Evolutionary conservation across 2,113 vertebrate genomes (phyloP).

Genomic region (Dasypus novemcinctus): DNA sequence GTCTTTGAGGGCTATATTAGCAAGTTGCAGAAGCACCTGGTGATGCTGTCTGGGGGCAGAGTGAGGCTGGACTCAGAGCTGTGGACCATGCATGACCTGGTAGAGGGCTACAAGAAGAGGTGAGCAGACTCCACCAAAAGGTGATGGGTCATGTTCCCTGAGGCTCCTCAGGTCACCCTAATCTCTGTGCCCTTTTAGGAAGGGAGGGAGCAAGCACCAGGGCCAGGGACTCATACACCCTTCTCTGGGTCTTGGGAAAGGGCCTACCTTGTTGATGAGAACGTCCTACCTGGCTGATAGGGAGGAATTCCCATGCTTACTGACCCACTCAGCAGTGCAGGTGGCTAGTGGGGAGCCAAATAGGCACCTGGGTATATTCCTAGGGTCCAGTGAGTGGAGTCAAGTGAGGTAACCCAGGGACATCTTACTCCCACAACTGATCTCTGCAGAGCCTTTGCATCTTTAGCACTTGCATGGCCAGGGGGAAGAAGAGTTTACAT

Average conservation of each 20-base stretch:
- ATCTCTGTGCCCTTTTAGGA: neutral
- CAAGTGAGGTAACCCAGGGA: neutral
- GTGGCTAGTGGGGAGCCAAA: neutral
- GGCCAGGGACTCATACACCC: neutral
- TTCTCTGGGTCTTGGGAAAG: neutral
- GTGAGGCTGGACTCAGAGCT: constrained; percentile 86
- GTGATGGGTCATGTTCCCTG: neutral
- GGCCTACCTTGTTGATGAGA: neutral
- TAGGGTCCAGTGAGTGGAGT: neutral
- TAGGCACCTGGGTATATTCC: neutral
- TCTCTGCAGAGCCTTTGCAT: neutral
- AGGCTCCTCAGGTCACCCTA: neutral
- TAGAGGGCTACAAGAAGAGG: constrained; percentile 91
- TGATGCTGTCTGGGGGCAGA: constrained; percentile 84
- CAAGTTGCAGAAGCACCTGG: constrained; percentile 86
- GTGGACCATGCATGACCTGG: constrained; percentile 83
- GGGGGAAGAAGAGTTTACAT: neutral
- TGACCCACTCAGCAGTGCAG: neutral
- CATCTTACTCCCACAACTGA: neutral
- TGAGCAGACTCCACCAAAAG: constrained; percentile 5
- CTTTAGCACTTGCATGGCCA: neutral
- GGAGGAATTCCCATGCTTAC: neutral
- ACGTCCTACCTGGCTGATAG: neutral
- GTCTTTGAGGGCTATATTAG: constrained; percentile 87
- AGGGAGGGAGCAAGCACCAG: neutral